Percentiles rank a stretch among this genome's conserved stretches.
Conservation (phyloP, 2,797 vertebrate species). For the Malacoraja senta region DNA sequence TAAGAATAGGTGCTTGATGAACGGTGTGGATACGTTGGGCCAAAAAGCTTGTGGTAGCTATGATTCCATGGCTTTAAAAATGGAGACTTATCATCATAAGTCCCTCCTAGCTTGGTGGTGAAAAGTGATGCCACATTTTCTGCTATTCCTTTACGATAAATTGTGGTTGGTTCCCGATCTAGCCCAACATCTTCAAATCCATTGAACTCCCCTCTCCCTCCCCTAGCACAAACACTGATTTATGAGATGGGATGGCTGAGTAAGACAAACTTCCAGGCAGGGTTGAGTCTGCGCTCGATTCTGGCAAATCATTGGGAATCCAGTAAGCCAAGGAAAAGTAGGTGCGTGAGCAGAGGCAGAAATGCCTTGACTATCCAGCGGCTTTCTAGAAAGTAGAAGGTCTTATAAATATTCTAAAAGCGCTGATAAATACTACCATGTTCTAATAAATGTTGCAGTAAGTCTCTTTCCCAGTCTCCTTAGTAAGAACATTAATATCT, state of each 20-base stretch:
- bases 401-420: no score
- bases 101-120: background rate
- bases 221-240: background rate
- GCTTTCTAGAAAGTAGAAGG: background rate
- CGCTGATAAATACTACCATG: no score
- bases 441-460: no score
- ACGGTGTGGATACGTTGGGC: no score
- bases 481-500: background rate
- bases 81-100: background rate
- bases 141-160: background rate
- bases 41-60: no score
- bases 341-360: background rate
- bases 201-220: background rate
- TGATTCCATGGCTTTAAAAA: background rate
- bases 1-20: no score
- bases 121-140: background rate
- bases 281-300: background rate
- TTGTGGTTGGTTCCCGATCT: background rate
- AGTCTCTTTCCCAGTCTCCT: background rate
- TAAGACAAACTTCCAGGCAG: background rate
- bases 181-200: no score
- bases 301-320: background rate
- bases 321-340: background rate
- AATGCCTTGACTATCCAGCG: no score
- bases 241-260: background rate